Evolutionary conservation across 2,797 vertebrate species (phyloP), one percentile per base, ranked within the genome.

Genomic region (Glossophaga mutica): DNA sequence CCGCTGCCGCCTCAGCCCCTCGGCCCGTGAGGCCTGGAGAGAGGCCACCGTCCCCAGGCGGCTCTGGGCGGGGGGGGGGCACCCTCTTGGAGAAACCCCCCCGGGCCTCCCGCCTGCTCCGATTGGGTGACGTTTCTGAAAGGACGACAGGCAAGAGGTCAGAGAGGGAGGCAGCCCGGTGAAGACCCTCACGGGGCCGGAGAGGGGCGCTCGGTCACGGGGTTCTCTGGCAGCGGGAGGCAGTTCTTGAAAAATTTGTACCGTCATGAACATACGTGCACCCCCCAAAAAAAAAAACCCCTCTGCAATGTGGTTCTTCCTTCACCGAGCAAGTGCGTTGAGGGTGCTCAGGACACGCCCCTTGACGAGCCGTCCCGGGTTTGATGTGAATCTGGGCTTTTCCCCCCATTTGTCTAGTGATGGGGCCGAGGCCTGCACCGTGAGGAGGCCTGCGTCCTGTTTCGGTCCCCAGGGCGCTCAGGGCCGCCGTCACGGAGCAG

Each of bases 371-470:
- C n/a, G 1, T 5, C 44, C 12, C 0, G 59, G 19, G 15, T 46
- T 24, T 19, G 34, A 3, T 14, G 42, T 3, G 24, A 59, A 26
- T 2, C 1, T 46, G 9, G 42, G 67, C 6, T 10, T 6, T 46
- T 29, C 8, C 29, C 26, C 10, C 19, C 26, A 0, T 26, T 3
- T 14, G 11, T 10, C 4, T n/a, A 1, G 1, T 14, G 12, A 4
- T 0, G 1, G 0, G 32, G 48, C 39, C 0, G 3, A 21, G 9
- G 21, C 24, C 12, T 2, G 8, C 14, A 34, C 74, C 11, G 0
- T 4, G 32, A 32, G 32, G 32, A 19, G 46, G 46, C n/a, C 22
- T 1, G 0, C 3, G 24, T 32, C 32, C 48, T 3, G 1, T 9
- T 3, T 70, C 37, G 6, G 21, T 24, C 22, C 62, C 74, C 14